Evolutionary conservation across 2,888 invertebrate species (phyloP).

Genomic region (Corbicula japonica): DNA sequence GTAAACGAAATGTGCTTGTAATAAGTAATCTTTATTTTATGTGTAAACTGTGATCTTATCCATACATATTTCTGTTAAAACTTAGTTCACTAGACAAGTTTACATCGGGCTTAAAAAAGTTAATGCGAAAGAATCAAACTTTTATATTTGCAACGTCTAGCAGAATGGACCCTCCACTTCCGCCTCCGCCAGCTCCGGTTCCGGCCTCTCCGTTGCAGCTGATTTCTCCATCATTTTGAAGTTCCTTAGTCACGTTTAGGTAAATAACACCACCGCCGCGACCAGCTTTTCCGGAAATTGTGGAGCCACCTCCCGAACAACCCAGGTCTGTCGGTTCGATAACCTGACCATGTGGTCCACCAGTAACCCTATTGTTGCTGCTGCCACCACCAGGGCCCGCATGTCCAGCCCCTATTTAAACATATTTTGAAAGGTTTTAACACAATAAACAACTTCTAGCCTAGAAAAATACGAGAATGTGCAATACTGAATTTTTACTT

Average conservation of each 20-base stretch:
- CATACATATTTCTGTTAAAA: too few relatives aligned
- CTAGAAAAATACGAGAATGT: too few relatives aligned
- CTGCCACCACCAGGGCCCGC: slow-evolving; percentile 78
- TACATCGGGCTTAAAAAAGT: too few relatives aligned
- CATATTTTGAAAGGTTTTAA: too few relatives aligned
- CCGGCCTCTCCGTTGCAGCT: slow-evolving; percentile 72
- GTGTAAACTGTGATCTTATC: too few relatives aligned
- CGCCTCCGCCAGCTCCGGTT: slow-evolving; percentile 69
- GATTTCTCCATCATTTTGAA: slow-evolving; percentile 77
- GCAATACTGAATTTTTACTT: too few relatives aligned
- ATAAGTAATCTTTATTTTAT: too few relatives aligned
- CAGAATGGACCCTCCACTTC: slow-evolving; percentile 75
- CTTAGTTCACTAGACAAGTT: too few relatives aligned
- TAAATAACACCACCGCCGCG: slow-evolving; percentile 74
- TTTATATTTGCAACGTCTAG: slow-evolving; percentile 62
- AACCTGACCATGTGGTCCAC: slow-evolving; percentile 72
- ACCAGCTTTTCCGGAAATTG: slow-evolving; percentile 46
- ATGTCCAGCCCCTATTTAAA: slow-evolving; percentile 80
- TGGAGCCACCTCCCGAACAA: slow-evolving; percentile 72
- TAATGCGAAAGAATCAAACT: slow-evolving; percentile 31
- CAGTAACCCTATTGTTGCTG: slow-evolving; percentile 54
- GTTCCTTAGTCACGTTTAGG: slow-evolving; percentile 64
- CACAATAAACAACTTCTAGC: too few relatives aligned
- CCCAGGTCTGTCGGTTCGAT: slow-evolving; percentile 71
- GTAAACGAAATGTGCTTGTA: too few relatives aligned